Percentiles rank a stretch among this genome's conserved stretches.
phyloP scores from a whole-genome alignment of 2,888 invertebrate genomes.

The Drosophila tripunctata region DNA sequence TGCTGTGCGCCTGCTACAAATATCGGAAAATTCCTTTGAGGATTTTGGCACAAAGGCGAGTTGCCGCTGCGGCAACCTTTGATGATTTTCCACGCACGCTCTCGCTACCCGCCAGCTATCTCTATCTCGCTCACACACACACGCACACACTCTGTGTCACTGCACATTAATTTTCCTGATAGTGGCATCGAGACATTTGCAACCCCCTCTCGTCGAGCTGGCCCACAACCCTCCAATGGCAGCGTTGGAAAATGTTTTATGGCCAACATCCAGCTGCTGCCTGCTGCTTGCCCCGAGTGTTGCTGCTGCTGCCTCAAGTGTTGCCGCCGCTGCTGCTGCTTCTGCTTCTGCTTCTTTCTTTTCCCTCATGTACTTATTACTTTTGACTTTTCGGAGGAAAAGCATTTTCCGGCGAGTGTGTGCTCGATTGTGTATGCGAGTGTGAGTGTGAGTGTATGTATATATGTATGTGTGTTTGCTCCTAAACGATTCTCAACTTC shows the following conservation, averaged over 20 bases:
- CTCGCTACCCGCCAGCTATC: constrained; percentile 22
- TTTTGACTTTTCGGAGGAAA: constrained; percentile 78
- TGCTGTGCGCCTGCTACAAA: constrained; percentile 80
- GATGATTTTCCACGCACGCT: constrained; percentile 76
- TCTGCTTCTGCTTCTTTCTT: constrained; percentile 40
- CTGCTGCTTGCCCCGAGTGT: constrained; percentile 48
- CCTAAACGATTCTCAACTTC: constrained; percentile 70
- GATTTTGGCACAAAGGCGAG: constrained; percentile 81
- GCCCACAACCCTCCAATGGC: constrained; percentile 39
- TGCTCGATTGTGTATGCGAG: constrained; percentile 19
- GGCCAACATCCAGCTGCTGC: constrained; percentile 49
- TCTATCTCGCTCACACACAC: constrained; percentile 7
- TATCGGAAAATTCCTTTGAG: constrained; percentile 84
- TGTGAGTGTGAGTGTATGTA: constrained; percentile 14
- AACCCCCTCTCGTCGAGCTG: constrained; percentile 58
- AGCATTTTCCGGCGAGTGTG: constrained; percentile 66
- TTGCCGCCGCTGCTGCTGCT: constrained; percentile 39
- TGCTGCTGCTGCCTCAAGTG: constrained; percentile 52
- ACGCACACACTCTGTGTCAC: neutral
- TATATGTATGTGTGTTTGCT: constrained; percentile 41
- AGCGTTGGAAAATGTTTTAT: constrained; percentile 71
- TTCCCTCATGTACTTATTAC: constrained; percentile 71
- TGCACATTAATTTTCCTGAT: constrained; percentile 66
- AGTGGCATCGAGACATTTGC: constrained; percentile 64
- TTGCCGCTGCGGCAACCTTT: constrained; percentile 77